A percentile compares a stretch with the other conserved stretches of the same genome.
Conservation (phyloP, 2,888 invertebrate species). For the Phyllotreta cruciferae region DNA sequence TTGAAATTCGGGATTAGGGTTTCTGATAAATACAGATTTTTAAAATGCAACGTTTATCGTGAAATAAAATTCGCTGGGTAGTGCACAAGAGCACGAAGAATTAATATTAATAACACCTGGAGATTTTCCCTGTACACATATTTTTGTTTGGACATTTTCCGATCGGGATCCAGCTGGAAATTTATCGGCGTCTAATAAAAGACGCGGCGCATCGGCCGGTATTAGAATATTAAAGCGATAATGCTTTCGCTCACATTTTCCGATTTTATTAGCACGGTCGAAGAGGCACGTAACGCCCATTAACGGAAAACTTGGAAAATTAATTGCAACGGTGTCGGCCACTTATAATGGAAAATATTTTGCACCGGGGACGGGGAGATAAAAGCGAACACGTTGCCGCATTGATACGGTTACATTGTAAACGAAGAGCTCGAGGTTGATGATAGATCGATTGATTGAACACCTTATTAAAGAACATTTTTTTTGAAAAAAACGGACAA, state of each 20-base stretch:
- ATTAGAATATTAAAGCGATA: constrained; percentile 25
- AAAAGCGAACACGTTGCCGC: constrained; percentile 20
- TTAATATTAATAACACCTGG: too few species aligned
- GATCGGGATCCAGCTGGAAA: not conserved
- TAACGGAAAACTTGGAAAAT: constrained; percentile 31
- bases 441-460: constrained; percentile 22
- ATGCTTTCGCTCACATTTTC: constrained; percentile 28
- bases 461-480: too few species aligned
- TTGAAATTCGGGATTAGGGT: constrained; percentile 21
- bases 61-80: too few species aligned
- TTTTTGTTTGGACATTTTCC: too few species aligned
- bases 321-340: constrained; percentile 27
- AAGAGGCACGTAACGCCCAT: constrained; percentile 29
- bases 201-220: constrained; percentile 20
- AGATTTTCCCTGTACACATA: too few species aligned
- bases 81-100: too few species aligned
- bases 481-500: too few species aligned
- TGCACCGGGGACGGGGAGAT: constrained; percentile 9
- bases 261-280: constrained; percentile 28
- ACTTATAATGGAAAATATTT: constrained; percentile 31
- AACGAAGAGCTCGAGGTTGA: constrained; percentile 15
- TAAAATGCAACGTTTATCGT: too few species aligned
- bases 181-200: constrained; percentile 16
- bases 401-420: constrained; percentile 24
- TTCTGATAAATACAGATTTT: constrained; percentile 5